Evolutionary conservation across 1,140 invertebrate genomes (phyloP).

Genomic region (Drosophila prosaltans): DNA sequence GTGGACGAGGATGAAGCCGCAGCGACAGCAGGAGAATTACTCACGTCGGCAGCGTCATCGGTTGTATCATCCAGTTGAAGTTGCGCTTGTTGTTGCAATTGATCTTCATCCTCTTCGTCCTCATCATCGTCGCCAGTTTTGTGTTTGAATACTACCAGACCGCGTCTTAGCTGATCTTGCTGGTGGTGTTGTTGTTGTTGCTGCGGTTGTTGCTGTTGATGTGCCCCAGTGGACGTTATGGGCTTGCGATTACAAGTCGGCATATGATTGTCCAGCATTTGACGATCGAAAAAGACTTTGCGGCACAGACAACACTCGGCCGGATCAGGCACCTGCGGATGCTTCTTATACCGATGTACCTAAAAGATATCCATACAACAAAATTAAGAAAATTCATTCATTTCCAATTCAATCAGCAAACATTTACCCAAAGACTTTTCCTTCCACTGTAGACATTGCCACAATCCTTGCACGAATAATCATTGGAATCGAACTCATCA

Average conservation of each 20-base stretch:
- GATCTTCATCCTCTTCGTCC: slow-evolving; percentile 64
- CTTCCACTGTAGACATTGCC: slow-evolving; percentile 82
- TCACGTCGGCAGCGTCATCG: slow-evolving; percentile 5
- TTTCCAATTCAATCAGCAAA: background rate
- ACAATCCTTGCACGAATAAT: slow-evolving; percentile 83
- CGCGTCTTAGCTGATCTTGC: slow-evolving; percentile 25
- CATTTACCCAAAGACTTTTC: slow-evolving; percentile 81
- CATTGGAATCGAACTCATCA: slow-evolving; percentile 81
- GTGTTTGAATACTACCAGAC: slow-evolving; percentile 57
- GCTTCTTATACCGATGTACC: slow-evolving; percentile 83
- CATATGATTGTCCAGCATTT: slow-evolving; percentile 80
- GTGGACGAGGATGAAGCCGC: slow-evolving; percentile 16
- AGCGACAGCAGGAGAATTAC: slow-evolving; percentile 8
- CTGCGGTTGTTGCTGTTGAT: slow-evolving; percentile 55
- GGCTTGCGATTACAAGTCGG: slow-evolving; percentile 81
- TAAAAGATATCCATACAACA: slow-evolving; percentile 9
- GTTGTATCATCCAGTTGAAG: slow-evolving; percentile 21
- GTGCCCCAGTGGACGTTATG: slow-evolving; percentile 67
- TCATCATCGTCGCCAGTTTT: slow-evolving; percentile 80
- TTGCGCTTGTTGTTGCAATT: slow-evolving; percentile 23
- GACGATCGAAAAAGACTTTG: slow-evolving; percentile 80
- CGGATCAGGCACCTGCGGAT: slow-evolving; percentile 79
- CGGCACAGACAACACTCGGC: slow-evolving; percentile 77
- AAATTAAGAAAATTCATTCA: background rate
- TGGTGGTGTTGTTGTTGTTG: slow-evolving; percentile 31